Evolutionary conservation across 2,113 vertebrate genomes (phyloP).

Genomic region (Paralichthys olivaceus): DNA sequence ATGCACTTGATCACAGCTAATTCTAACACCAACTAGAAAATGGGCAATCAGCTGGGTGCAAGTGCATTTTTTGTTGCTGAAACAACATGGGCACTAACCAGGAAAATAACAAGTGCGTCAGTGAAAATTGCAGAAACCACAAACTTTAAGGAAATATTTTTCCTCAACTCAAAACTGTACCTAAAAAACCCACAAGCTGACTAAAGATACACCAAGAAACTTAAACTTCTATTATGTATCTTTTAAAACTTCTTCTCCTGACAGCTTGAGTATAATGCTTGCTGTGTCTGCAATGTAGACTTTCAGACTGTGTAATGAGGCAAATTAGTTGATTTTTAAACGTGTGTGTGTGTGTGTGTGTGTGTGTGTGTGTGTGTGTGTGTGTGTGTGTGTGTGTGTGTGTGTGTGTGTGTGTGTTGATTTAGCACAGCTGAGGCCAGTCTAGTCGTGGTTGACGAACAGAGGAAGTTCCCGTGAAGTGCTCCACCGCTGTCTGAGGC

Average conservation of each 20-base stretch:
- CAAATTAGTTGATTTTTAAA: slow-evolving; percentile 36
- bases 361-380: slow-evolving; percentile 7
- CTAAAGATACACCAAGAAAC: no score
- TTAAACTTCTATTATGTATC: background rate
- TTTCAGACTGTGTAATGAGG: slow-evolving; percentile 43
- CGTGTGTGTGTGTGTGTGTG: slow-evolving; percentile 3
- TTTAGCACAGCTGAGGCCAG: slow-evolving; percentile 41
- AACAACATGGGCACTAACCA: background rate
- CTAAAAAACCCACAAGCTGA: no score
- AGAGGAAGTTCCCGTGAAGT: slow-evolving; percentile 70
- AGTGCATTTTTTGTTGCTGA: no score
- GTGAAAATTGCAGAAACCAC: no score
- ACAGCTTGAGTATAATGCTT: slow-evolving; percentile 31
- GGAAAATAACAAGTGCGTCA: no score
- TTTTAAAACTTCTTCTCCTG: background rate
- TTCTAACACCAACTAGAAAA: no score
- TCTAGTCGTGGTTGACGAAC: slow-evolving; percentile 66
- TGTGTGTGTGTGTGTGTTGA: slow-evolving; percentile 22
- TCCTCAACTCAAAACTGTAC: no score
- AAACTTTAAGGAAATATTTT: no score
- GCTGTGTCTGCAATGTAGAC: slow-evolving; percentile 13
- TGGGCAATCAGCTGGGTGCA: no score
- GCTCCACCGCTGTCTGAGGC: slow-evolving; percentile 55
- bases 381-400: slow-evolving; percentile 4
- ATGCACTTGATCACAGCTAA: no score